Evolutionary conservation across 2,113 vertebrate genomes (phyloP), one percentile per base, ranked within the genome.

Genomic region (Muscicapa adusta): DNA sequence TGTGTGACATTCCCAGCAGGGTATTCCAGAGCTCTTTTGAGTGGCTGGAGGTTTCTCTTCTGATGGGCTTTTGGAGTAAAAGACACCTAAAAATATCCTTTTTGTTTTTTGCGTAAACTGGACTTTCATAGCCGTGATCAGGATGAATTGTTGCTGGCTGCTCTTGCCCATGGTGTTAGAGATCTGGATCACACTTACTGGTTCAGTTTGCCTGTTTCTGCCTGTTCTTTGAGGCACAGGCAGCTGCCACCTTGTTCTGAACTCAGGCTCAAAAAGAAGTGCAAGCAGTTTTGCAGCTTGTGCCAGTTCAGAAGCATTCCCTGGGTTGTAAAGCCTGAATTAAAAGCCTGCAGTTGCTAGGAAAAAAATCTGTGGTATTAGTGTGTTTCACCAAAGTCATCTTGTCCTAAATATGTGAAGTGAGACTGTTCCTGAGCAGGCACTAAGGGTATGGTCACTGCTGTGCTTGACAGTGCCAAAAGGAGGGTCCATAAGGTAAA

Each of bases 61-160:
- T 82, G 33, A 0, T 63, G 80, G 14, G 8, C 38, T 9, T 48
- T 1, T 9, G 18, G 14, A 62, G 31, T 34, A 54, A 91, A 87
- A 71, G 23, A 4, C 19, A 40, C 50, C 78, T 68, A 8, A 61
- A 62, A 15, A 10, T 19, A 12, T 24, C 9, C 2, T 18, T 57
- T 7, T 0, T 11, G 5, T 20, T 4, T 25, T 25, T 17, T 63
- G 33, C 0, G 1, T 18, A 11, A 77, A n/a, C 3, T 2, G 70
- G 48, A 5, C 14, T 89, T 26, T 23, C 2, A 0, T 51, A 2
- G 31, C 14, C 2, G 3, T 28, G 26, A 24, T n/a, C 10, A 3
- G 12, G 31, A 11, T 75, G 6, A 74, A 16, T 38, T 51, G 40
- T 34, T 75, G 77, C 73, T 60, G 43, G 61, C 5, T 85, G 57